These are phyloP conservation scores for Parapristionchus giblindavisi DNA, from an alignment of 2,888 invertebrate species.

Conservation along the genomic window DNA sequence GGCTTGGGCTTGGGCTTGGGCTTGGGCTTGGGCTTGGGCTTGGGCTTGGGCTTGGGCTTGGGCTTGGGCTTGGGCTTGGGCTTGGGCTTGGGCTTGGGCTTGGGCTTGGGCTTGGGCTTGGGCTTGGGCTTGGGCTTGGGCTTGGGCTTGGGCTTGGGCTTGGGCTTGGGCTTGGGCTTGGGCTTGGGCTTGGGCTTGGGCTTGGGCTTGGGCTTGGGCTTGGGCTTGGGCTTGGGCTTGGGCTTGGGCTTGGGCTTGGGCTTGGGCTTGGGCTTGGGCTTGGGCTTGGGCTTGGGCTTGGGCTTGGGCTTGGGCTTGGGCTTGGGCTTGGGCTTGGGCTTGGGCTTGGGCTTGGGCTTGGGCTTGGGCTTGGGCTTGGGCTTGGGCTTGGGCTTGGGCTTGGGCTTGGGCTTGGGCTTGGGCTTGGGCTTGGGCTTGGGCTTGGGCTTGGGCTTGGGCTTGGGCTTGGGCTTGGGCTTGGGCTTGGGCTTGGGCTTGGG, in stretches of 20 bases:
- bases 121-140: conserved; percentile 34
- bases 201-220: background rate
- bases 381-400: conserved; percentile 39
- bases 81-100: conserved; percentile 39
- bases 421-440: conserved; percentile 23
- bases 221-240: conserved; percentile 31
- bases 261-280: conserved; percentile 37
- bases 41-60: conserved; percentile 37
- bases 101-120: conserved; percentile 37
- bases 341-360: conserved; percentile 42
- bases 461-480: conserved; percentile 42
- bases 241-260: conserved; percentile 36
- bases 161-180: conserved; percentile 38
- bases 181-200: conserved; percentile 28
- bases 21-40: conserved; percentile 39
- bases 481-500: conserved; percentile 39
- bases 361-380: conserved; percentile 37
- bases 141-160: conserved; percentile 33
- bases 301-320: conserved; percentile 33
- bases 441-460: conserved; percentile 38
- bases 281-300: conserved; percentile 29
- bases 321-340: conserved; percentile 40
- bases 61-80: conserved; percentile 40
- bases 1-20: conserved; percentile 39
- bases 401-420: conserved; percentile 21